Base-by-base conservation (phyloP, 2,797 vertebrate species). In the Tenualosa ilisha region DNA sequence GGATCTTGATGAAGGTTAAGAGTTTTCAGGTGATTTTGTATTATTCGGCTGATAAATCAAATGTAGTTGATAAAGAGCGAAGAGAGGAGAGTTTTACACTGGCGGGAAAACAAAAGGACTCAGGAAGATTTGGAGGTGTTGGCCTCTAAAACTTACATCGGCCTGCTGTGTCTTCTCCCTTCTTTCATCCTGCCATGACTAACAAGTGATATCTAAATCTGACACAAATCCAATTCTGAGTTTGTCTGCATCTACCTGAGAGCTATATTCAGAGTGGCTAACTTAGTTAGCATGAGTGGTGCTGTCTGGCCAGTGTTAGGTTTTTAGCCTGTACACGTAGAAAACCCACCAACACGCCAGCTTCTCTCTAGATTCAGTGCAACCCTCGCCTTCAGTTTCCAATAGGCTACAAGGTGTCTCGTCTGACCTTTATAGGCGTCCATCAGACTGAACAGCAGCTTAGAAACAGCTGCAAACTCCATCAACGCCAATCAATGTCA, bases 401-500 rank as follows among this genome's bases (percentile, higher is more conserved):
- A 2, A 12, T 75, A 17, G 11, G 4, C 37, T 72, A 26, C 65
- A 6, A 72, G 65, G 65, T 40, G 68, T 75, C 12, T 40, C 3
- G 31, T 6, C 31, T 75, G 68, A 75, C 68, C 68, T 75, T 75
- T 68, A 6, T 31, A 40, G 40, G 68, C 31, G 2, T 31, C 24
- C 24, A 15, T 68, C 8, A 7, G 26, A 31, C 24, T 68, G 63
- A 31, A 12, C 63, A 65, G 26, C 63, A 61, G 56, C 20, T 46
- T 46, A 1, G 24, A 12, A 26, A 65, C 0, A 72, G 65, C 65
- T 17, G 68, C 68, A 75, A 75, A 43, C 68, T 43, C 9, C 68
- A 43, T 75, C 68, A 40, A 13, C 37, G 68, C 68, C 68, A 43
- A 75, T 75, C 68, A 75, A 37, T 75, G 68, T 75, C 68, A 75